These are phyloP conservation scores for Conger conger DNA, from an alignment of 2,113 vertebrate species.

Conservation along the genomic window DNA sequence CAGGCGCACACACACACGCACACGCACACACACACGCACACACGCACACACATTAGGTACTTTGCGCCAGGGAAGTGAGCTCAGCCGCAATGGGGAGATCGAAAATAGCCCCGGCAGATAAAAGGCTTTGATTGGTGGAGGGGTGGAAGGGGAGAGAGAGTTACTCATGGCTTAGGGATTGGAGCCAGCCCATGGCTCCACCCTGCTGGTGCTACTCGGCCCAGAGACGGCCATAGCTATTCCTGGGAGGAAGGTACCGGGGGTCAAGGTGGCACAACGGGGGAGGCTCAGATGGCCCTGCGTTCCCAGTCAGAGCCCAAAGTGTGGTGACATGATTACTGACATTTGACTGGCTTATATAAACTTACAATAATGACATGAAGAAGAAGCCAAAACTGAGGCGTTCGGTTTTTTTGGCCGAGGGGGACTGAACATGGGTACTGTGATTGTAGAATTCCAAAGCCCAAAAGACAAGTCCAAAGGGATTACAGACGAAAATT, in stretches of 20 bases:
- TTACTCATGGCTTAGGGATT: not conserved
- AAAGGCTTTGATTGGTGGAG: not conserved
- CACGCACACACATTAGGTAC: not conserved
- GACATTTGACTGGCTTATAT: not conserved
- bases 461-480: too few species aligned
- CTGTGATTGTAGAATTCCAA: not conserved
- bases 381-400: not conserved
- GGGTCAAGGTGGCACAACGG: slow-evolving; percentile 1
- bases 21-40: too few species aligned
- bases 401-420: not conserved
- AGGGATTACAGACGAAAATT: too few species aligned
- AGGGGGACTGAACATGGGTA: not conserved
- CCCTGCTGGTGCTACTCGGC: not conserved
- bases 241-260: not conserved
- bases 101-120: not conserved
- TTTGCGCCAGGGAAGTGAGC: not conserved
- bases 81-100: not conserved
- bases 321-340: not conserved
- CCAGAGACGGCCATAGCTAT: not conserved
- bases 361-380: not conserved
- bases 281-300: not conserved
- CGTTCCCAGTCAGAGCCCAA: not conserved
- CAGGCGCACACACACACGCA: too few species aligned
- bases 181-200: not conserved
- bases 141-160: not conserved